A percentile compares a stretch with the other conserved stretches of the same genome.
Conservation (phyloP, 2,113 vertebrate genomes). For the Lonchura striata region DNA sequence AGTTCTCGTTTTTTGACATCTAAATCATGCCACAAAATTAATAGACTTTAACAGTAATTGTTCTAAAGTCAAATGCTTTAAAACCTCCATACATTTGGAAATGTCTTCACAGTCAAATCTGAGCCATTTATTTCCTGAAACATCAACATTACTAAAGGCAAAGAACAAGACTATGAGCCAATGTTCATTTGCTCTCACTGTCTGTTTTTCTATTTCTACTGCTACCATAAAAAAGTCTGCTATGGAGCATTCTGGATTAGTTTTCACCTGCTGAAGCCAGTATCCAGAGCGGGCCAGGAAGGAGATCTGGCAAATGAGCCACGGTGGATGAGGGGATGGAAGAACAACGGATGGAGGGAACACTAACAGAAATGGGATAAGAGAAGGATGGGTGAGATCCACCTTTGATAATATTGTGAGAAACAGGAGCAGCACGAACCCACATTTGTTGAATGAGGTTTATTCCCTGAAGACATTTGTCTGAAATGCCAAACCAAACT, state of each 20-base stretch:
- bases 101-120: background rate
- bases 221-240: background rate
- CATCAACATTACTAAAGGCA: background rate
- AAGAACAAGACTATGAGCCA: background rate
- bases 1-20: background rate
- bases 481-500: background rate
- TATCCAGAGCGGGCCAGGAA: background rate
- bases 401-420: background rate
- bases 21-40: background rate
- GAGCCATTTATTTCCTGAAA: background rate
- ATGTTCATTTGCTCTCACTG: background rate
- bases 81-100: conserved; percentile 1
- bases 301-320: background rate
- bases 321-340: background rate
- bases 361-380: background rate
- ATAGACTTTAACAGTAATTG: conserved; percentile 7
- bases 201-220: background rate
- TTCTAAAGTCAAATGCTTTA: background rate
- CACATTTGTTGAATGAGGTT: background rate
- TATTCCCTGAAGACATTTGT: background rate
- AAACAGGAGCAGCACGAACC: background rate
- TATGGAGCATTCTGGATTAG: background rate
- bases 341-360: background rate
- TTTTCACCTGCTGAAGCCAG: background rate
- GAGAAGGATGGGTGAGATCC: background rate